Conservation (phyloP, 2,797 vertebrate genomes). For the Diglossa cyanea region DNA sequence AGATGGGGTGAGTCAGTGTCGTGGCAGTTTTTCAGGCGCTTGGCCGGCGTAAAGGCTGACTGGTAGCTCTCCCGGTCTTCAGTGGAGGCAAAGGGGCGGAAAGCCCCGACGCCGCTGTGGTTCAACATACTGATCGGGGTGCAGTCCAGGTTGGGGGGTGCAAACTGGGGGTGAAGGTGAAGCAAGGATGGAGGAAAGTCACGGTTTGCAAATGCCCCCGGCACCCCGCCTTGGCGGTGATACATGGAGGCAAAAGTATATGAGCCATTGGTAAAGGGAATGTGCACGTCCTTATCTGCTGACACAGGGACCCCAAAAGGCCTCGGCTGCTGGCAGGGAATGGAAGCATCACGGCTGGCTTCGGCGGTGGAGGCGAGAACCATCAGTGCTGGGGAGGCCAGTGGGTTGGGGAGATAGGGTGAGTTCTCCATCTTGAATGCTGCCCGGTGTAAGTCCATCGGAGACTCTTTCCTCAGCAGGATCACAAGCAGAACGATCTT, state of each 20-base stretch:
- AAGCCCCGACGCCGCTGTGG: slow-evolving; percentile 96
- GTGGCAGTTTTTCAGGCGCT: slow-evolving; percentile 96
- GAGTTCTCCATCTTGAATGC: slow-evolving; percentile 99
- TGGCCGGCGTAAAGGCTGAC: slow-evolving; percentile 97
- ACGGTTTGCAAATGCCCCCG: slow-evolving; percentile 92
- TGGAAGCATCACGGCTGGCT: slow-evolving; percentile 95
- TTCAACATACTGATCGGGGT: slow-evolving; percentile 98
- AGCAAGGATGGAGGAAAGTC: slow-evolving; percentile 97
- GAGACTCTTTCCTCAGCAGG: slow-evolving; percentile 72
- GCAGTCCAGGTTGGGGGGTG: slow-evolving; percentile 97
- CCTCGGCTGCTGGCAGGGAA: slow-evolving; percentile 94
- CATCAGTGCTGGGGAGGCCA: slow-evolving; percentile 98
- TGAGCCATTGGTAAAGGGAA: slow-evolving; percentile 97
- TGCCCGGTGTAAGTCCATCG: slow-evolving; percentile 99
- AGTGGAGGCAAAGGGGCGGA: slow-evolving; percentile 94
- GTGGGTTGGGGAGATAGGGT: slow-evolving; percentile 95
- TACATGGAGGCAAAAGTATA: slow-evolving; percentile 99
- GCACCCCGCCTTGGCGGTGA: slow-evolving; percentile 93
- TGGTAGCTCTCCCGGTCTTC: slow-evolving; percentile 98
- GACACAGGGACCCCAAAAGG: slow-evolving; percentile 96
- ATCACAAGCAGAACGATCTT: slow-evolving; percentile 69
- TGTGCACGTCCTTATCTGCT: slow-evolving; percentile 96
- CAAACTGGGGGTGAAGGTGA: slow-evolving; percentile 98
- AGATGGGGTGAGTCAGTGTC: slow-evolving; percentile 96
- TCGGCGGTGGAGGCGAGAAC: slow-evolving; percentile 96